Evolutionary conservation across 2,797 vertebrate species (phyloP).

Genomic region (Hydrophis major): DNA sequence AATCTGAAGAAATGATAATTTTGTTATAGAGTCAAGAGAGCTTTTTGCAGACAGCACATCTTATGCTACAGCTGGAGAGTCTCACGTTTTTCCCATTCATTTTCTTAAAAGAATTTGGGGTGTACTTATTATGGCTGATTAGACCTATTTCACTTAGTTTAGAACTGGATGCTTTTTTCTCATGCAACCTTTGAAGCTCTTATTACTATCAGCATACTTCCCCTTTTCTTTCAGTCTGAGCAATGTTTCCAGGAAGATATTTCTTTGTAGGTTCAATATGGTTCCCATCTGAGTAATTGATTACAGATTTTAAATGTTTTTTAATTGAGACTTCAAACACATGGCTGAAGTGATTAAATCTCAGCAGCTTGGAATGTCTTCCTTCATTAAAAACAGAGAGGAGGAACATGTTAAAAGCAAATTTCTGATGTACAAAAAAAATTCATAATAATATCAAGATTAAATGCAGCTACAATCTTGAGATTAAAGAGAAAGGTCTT

Average conservation of each 20-base stretch:
- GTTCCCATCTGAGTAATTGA: constrained; percentile 25
- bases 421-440: not conserved
- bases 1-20: not conserved
- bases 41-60: not conserved
- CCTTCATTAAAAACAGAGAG: not conserved
- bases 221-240: not conserved
- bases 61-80: not conserved
- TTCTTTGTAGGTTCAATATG: constrained; percentile 12
- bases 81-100: not conserved
- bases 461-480: not conserved
- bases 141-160: not conserved
- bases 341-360: constrained; percentile 23
- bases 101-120: not conserved
- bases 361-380: constrained; percentile 23
- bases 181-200: constrained; percentile 13
- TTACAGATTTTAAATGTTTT: constrained; percentile 22
- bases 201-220: not conserved
- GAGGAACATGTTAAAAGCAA: not conserved
- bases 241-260: not conserved
- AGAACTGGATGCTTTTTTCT: not conserved
- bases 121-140: not conserved
- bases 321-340: constrained; percentile 28
- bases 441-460: not conserved
- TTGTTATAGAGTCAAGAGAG: not conserved
- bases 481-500: not conserved